phyloP scores from a whole-genome alignment of 2,797 vertebrate species.

The Myotis planiceps region DNA sequence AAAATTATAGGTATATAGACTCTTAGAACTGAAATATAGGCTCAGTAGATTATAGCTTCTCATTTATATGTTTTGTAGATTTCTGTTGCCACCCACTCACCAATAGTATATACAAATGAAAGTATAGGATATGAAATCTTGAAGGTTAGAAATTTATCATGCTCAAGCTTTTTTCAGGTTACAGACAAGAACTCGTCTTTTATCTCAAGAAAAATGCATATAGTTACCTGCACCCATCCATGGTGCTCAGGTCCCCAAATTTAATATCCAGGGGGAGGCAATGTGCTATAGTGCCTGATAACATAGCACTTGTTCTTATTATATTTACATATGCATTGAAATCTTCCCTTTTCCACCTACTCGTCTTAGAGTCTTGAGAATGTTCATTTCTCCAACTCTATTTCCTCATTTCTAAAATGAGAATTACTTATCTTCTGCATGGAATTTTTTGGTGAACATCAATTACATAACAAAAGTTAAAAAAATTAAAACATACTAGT shows the following conservation, averaged over 20 bases:
- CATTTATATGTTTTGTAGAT: slow-evolving; percentile 51
- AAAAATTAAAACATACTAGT: background rate
- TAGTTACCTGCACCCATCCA: background rate
- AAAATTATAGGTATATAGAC: slow-evolving; percentile 73
- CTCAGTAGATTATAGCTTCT: slow-evolving; percentile 51
- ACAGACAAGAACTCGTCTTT: slow-evolving; percentile 4
- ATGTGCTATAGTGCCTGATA: background rate
- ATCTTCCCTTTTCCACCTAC: background rate
- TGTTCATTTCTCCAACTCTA: background rate
- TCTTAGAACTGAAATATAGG: slow-evolving; percentile 38
- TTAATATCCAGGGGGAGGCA: background rate
- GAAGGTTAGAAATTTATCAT: background rate
- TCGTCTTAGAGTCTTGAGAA: background rate
- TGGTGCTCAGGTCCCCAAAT: background rate
- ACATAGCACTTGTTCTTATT: background rate
- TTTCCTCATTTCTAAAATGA: slow-evolving; percentile 36
- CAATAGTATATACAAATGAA: slow-evolving; percentile 31
- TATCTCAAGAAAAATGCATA: background rate
- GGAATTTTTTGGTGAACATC: background rate
- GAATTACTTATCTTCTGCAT: background rate
- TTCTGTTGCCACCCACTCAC: slow-evolving; percentile 12
- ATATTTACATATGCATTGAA: background rate
- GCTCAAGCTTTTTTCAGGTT: background rate
- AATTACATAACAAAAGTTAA: background rate
- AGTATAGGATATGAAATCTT: background rate